Evolutionary conservation across 2,113 vertebrate species (phyloP).

Genomic region (Paracanthobrama guichenoti): DNA sequence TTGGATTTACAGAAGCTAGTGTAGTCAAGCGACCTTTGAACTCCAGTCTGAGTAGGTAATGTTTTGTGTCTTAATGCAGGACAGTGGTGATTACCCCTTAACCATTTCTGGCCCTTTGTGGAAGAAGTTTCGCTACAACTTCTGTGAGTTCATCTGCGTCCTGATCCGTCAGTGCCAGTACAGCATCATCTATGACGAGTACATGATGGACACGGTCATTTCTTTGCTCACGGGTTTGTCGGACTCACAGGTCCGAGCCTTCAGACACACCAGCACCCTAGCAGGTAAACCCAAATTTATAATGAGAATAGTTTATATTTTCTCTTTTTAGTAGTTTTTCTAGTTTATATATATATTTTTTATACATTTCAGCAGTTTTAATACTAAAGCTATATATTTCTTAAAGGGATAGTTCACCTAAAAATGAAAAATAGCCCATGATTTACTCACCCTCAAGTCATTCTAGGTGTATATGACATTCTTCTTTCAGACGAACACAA

Average conservation of each 20-base stretch:
- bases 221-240: constrained; percentile 96
- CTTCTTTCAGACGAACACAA: too few relatives aligned
- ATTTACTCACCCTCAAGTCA: too few relatives aligned
- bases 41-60: neutral
- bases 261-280: constrained; percentile 95
- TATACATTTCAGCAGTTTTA: neutral
- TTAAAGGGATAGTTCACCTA: neutral
- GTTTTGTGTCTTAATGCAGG: constrained; percentile 71
- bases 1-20: neutral
- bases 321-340: too few relatives aligned
- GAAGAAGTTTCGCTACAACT: constrained; percentile 98
- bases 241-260: constrained; percentile 97
- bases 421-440: too few relatives aligned
- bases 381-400: neutral
- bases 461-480: too few relatives aligned
- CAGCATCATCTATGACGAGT: constrained; percentile 98
- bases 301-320: neutral
- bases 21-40: neutral
- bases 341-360: too few relatives aligned
- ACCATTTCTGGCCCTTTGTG: constrained; percentile 97
- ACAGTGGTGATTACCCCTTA: constrained; percentile 96
- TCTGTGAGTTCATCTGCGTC: constrained; percentile 97
- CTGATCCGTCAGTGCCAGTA: constrained; percentile 97
- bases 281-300: constrained; percentile 76
- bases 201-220: constrained; percentile 99